These are phyloP conservation scores for Ornithorhynchus anatinus DNA, from an alignment of 2,113 vertebrate species.

Conservation along the genomic window DNA sequence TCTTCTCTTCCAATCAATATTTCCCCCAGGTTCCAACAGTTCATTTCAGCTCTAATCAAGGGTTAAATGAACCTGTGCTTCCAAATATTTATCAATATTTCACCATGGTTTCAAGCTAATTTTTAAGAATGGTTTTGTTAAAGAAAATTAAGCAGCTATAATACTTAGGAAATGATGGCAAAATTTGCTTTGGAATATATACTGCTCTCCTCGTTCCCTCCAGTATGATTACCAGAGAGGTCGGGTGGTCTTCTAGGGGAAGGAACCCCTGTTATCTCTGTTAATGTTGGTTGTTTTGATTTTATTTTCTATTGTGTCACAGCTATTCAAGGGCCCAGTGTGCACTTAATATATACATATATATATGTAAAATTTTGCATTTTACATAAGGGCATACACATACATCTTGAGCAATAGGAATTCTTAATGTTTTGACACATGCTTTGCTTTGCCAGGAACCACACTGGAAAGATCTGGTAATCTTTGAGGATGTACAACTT, in stretches of 20 bases:
- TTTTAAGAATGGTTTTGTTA: conserved; percentile 6
- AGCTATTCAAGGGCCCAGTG: no score
- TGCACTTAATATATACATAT: no score
- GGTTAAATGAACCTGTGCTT: conserved; percentile 44
- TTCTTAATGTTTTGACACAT: not conserved
- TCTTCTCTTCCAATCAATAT: not conserved
- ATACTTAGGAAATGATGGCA: conserved; percentile 5
- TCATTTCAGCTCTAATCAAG: conserved; percentile 28
- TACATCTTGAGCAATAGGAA: no score
- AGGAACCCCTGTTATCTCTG: not conserved
- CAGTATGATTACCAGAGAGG: conserved; percentile 11
- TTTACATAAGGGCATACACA: no score
- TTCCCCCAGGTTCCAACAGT: conserved; percentile 19
- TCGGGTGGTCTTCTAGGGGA: not conserved
- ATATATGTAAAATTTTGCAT: no score
- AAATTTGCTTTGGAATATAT: conserved; percentile 14
- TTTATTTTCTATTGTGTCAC: not conserved
- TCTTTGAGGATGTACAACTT: not conserved
- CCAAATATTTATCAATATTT: no score
- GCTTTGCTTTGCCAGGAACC: not conserved
- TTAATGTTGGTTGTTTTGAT: not conserved
- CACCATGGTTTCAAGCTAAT: no score
- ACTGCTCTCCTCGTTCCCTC: not conserved
- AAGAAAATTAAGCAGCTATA: conserved; percentile 26
- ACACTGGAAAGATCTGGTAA: not conserved